These are phyloP conservation scores for Anaspis maculata DNA, from an alignment of 2,888 invertebrate genomes.

Conservation along the genomic window DNA sequence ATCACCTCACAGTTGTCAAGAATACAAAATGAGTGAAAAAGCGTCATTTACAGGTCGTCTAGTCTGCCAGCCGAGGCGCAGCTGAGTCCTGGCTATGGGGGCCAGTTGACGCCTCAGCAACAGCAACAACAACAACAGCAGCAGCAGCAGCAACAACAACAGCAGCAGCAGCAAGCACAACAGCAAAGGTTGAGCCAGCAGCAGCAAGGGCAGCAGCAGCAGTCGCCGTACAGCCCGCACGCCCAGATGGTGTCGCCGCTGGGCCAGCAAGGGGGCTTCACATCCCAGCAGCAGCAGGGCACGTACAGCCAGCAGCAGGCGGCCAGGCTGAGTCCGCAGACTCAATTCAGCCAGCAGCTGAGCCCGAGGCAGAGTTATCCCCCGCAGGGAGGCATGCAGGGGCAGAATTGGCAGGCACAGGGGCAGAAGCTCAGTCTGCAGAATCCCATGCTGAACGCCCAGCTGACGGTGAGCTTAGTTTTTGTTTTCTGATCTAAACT, in stretches of 20 bases:
- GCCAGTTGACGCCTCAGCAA: constrained; percentile 32
- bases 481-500: too few relatives aligned
- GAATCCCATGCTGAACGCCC: constrained; percentile 84
- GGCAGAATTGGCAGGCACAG: constrained; percentile 38
- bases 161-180: constrained; percentile 22
- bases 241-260: constrained; percentile 42
- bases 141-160: constrained; percentile 11
- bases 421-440: constrained; percentile 58
- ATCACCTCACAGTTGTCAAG: too few relatives aligned
- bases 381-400: constrained; percentile 16
- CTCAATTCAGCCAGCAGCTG: constrained; percentile 48
- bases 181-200: not conserved
- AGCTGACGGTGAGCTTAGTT: constrained; percentile 58
- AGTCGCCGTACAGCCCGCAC: constrained; percentile 44
- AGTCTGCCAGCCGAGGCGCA: constrained; percentile 49
- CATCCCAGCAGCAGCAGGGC: constrained; percentile 25
- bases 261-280: constrained; percentile 32
- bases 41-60: too few relatives aligned
- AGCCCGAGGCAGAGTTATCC: constrained; percentile 45
- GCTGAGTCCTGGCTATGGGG: constrained; percentile 50
- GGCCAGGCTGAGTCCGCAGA: constrained; percentile 50
- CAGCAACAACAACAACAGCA: constrained; percentile 10
- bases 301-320: constrained; percentile 29
- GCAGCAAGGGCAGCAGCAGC: constrained; percentile 12
- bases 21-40: too few relatives aligned